Evolutionary conservation across 2,888 invertebrate species (phyloP), one percentile per base, ranked within the genome.

Genomic region (Morpho helenor): DNA sequence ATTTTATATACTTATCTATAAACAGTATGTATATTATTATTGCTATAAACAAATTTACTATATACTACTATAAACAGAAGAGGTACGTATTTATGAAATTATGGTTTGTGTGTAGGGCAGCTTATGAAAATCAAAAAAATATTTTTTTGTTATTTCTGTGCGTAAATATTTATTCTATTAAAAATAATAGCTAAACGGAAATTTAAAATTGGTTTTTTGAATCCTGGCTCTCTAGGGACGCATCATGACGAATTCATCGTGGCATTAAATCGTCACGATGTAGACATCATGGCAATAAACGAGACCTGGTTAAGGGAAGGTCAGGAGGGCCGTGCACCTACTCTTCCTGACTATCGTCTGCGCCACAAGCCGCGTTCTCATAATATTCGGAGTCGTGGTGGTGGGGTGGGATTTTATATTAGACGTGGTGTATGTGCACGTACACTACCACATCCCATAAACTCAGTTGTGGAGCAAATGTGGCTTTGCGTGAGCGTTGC

Each of bases 381-480:
- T n/a, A n/a, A n/a, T 42, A 42, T 42, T 42, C 42, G 42, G 7
- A 42, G 8, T 42, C 7, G 8, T 7, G 42, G 42, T 42, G 42
- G 42, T 42, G 42, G 42, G 8, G 8, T 42, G 8, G 42, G 42
- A 7, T 42, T 42, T 42, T 42, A 42, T 42, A 42, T 42, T 8
- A 42, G 42, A 8, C 7, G 8, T 42, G 42, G 42, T 7, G 42
- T 42, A 42, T 7, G 7, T 31, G 49, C 22, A 3, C 23, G 39
- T 9, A 49, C 49, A 23, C 8, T 49, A 2, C 8, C 3, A 3
- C 49, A 49, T 3, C 31, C 49, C 8, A 8, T 9, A 10, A 45
- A 22, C 3, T 3, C 49, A 9, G 8, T 22, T 2, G 50, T 56
- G 9, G 56, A 56, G 3, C 50, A 56, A 39, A 56, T 51, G 56